These are phyloP conservation scores for Pyrrhosoma nymphula DNA, from an alignment of 2,888 invertebrate genomes.

Conservation along the genomic window DNA sequence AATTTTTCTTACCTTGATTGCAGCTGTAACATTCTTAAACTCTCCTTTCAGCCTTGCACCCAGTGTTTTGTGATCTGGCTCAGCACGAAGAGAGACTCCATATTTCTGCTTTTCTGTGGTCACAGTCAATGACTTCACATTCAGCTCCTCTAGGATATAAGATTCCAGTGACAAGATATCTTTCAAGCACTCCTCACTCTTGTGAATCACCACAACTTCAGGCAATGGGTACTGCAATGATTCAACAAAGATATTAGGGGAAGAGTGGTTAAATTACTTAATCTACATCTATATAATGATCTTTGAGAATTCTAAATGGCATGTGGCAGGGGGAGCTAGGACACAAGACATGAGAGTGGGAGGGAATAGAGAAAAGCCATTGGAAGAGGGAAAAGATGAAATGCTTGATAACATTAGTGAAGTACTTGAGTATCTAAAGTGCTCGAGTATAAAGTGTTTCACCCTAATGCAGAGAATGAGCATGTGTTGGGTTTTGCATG, in stretches of 20 bases:
- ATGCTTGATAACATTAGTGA: too few relatives aligned
- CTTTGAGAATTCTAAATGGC: too few relatives aligned
- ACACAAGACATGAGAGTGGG: too few relatives aligned
- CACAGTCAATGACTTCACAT: slow-evolving; percentile 90
- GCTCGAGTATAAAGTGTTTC: too few relatives aligned
- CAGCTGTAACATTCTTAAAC: slow-evolving; percentile 91
- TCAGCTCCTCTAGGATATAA: slow-evolving; percentile 95
- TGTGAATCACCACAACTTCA: slow-evolving; percentile 96
- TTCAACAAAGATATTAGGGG: slow-evolving; percentile 53
- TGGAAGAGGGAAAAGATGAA: too few relatives aligned
- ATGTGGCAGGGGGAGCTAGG: too few relatives aligned
- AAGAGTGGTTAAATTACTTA: too few relatives aligned
- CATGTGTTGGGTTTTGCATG: too few relatives aligned
- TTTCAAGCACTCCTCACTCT: slow-evolving; percentile 87
- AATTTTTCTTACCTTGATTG: slow-evolving; percentile 82
- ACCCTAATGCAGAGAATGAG: too few relatives aligned
- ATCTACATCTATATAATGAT: too few relatives aligned
- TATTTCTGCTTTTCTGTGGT: slow-evolving; percentile 95
- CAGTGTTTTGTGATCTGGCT: slow-evolving; percentile 95
- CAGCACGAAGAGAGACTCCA: slow-evolving; percentile 93
- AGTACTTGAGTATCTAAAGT: too few relatives aligned
- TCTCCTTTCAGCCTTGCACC: slow-evolving; percentile 94
- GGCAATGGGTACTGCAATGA: slow-evolving; percentile 90
- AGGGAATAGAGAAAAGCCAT: too few relatives aligned
- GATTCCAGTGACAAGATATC: slow-evolving; percentile 89